Evolutionary conservation across 2,888 invertebrate species (phyloP).

Genomic region (Dynastes tityus): DNA sequence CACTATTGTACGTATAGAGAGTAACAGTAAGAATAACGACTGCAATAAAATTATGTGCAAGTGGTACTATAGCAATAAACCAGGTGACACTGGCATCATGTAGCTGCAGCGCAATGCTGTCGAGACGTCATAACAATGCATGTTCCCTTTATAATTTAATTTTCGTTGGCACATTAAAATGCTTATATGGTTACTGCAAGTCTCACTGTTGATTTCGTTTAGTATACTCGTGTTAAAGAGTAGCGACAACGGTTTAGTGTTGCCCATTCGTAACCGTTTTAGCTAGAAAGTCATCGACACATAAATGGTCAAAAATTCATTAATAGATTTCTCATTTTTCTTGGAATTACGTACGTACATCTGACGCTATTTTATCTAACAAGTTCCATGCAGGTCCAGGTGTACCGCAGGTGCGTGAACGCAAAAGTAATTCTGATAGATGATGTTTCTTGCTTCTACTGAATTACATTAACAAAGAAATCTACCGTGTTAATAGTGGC

Average conservation of each 20-base stretch:
- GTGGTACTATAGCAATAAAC: slow-evolving; percentile 13
- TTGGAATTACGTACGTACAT: not conserved
- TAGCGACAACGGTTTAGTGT: too few species aligned
- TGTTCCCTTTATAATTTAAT: slow-evolving; percentile 19
- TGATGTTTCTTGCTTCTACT: too few species aligned
- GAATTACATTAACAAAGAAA: too few species aligned
- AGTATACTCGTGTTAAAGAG: not conserved
- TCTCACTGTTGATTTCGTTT: not conserved
- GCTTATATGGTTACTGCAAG: slow-evolving; percentile 1
- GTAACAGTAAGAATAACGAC: slow-evolving; percentile 31
- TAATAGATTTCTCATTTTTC: not conserved
- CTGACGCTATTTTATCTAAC: slow-evolving; percentile 6
- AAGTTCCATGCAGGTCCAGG: slow-evolving; percentile 9
- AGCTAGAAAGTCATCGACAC: not conserved
- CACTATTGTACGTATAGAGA: not conserved
- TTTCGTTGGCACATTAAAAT: slow-evolving; percentile 7
- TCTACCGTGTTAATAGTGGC: too few species aligned
- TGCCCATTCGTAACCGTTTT: not conserved
- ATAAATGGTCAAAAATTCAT: not conserved
- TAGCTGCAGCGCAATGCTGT: not conserved
- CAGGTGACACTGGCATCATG: slow-evolving; percentile 18
- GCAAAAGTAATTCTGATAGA: too few species aligned
- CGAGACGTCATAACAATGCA: slow-evolving; percentile 19
- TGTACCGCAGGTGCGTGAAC: slow-evolving; percentile 4
- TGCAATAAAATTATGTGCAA: slow-evolving; percentile 24